Evolutionary conservation across 2,113 vertebrate genomes (phyloP).

Genomic region (Stigmatopora nigra): DNA sequence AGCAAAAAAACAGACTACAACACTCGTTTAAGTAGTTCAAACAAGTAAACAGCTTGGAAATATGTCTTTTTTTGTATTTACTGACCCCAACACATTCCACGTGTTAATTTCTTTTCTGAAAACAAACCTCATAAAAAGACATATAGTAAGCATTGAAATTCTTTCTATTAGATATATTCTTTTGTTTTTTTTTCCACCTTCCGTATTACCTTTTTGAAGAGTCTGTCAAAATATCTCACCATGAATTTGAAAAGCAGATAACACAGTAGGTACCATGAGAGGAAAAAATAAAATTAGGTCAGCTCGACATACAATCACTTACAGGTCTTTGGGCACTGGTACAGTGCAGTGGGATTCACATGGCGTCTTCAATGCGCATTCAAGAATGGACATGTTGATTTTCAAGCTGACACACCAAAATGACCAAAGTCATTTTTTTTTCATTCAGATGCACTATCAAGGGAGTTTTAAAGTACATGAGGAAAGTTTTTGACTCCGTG

Average conservation of each 20-base stretch:
- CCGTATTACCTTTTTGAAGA: constrained; percentile 47
- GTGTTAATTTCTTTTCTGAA: constrained; percentile 81
- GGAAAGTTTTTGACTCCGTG: constrained; percentile 21
- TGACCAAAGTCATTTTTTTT: constrained; percentile 42
- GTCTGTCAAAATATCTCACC: constrained; percentile 76
- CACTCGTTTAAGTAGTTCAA: constrained; percentile 77
- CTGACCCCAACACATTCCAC: constrained; percentile 85
- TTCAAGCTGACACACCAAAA: constrained; percentile 52
- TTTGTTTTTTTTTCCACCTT: constrained; percentile 36
- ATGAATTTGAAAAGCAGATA: constrained; percentile 73
- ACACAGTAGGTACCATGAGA: constrained; percentile 86
- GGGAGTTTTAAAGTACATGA: constrained; percentile 33
- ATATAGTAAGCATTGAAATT: constrained; percentile 79
- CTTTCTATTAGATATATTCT: constrained; percentile 43
- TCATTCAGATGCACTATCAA: constrained; percentile 43
- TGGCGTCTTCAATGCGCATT: constrained; percentile 80
- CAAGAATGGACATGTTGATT: constrained; percentile 50
- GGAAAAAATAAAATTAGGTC: constrained; percentile 60
- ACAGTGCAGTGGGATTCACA: constrained; percentile 84
- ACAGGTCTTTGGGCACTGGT: constrained; percentile 88
- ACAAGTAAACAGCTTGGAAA: constrained; percentile 80
- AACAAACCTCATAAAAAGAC: constrained; percentile 77
- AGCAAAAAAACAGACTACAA: constrained; percentile 76
- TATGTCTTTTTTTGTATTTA: constrained; percentile 76
- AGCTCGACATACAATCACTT: constrained; percentile 88